Evolutionary conservation across 2,888 invertebrate genomes (phyloP).

Genomic region (Invenusta paracnida): DNA sequence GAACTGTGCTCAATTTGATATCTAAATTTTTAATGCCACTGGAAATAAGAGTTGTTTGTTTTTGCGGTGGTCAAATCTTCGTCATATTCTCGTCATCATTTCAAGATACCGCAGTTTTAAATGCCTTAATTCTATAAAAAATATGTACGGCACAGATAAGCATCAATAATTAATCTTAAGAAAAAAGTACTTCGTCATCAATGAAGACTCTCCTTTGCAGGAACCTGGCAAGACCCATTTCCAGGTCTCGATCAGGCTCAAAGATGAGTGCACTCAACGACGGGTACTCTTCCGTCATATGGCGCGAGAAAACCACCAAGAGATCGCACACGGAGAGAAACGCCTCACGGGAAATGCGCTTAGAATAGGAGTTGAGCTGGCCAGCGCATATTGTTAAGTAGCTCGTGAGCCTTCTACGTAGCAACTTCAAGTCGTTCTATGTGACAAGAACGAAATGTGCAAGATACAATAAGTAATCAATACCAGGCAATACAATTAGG

Average conservation of each 20-base stretch:
- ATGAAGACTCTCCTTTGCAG: conserved; percentile 88
- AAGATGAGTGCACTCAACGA: conserved; percentile 66
- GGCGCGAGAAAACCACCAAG: conserved; percentile 83
- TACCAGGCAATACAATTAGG: not conserved
- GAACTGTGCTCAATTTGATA: no score
- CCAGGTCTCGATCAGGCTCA: conserved; percentile 74
- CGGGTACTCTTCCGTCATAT: conserved; percentile 63
- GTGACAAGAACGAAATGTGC: not conserved
- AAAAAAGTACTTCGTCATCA: no score
- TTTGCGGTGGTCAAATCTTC: no score
- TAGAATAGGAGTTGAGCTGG: not conserved
- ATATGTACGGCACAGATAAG: no score
- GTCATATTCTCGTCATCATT: no score
- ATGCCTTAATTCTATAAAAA: no score
- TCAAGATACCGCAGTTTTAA: no score
- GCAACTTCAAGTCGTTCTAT: not conserved
- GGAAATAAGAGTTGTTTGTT: no score
- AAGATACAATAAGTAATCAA: no score
- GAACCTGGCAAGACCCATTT: conserved; percentile 78
- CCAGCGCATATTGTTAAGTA: not conserved
- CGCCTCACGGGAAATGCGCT: conserved; percentile 64
- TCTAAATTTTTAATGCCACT: no score
- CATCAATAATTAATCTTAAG: no score
- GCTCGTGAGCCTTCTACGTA: not conserved
- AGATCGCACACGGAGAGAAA: conserved; percentile 92